Base-by-base conservation (phyloP, 2,888 invertebrate species). In the Platypus cylindrus region DNA sequence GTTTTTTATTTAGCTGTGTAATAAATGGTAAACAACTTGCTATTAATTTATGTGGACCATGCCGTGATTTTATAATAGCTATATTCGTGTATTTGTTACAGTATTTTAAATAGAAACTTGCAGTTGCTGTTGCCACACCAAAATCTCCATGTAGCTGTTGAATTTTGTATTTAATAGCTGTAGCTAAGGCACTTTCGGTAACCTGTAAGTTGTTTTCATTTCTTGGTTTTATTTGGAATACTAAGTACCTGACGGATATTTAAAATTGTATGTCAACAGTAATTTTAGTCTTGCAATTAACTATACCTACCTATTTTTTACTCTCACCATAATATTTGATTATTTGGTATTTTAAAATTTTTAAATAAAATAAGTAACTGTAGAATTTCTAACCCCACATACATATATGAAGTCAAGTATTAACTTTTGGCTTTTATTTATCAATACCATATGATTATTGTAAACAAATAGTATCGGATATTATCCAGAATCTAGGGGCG, bases 101-200 rank as follows among this genome's bases (percentile, higher is more conserved):
- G 61, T 86, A 85, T 64, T 82, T 84, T 15, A 78, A 76, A 53
- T 70, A 63, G 49, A 85, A 78, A 15, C 83, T 85, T 36, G 72
- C 64, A 51, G 70, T 73, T 5, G 80, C 67, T 2, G 80, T 66
- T 5, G 81, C 83, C 18, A 69, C 60, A 7, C 84, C 86, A 55
- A 76, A 82, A 52, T 83, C 81, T 1, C 86, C 86, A 57, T 79
- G 78, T 36, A 78, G 54, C 49, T 74, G 70, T 50, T 78, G 71
- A 9, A 85, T 70, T 59, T 73, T 73, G 15, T 64, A 60, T 12
- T 74, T 51, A 30, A 85, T 58, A 36, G 17, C 13, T 20, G 13
- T 15, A 20, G 26, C 15, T 14, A 35, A 8, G 14, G 30, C 17
- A 18, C 16, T n/a, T n/a, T n/a, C 17, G 22, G n/a, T 27, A 9